Conservation (phyloP, 2,113 vertebrate genomes). For the Cyanoramphus novaezelandiae region DNA sequence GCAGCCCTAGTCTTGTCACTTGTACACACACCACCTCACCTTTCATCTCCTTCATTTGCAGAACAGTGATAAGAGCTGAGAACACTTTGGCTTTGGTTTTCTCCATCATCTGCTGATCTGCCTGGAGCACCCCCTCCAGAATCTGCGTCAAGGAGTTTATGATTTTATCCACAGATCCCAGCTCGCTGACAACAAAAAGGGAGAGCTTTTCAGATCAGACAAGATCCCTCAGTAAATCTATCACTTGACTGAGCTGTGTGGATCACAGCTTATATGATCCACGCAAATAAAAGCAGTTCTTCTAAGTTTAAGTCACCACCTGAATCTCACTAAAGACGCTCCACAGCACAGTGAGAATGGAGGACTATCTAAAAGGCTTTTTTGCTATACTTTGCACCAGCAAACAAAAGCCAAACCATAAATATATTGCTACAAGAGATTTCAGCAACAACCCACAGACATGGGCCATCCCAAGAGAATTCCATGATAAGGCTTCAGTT, state of each 20-base stretch:
- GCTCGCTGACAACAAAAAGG: conserved; percentile 77
- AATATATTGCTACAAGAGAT: background rate
- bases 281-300: background rate
- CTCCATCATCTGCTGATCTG: conserved; percentile 91
- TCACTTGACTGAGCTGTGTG: background rate
- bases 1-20: background rate
- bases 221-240: background rate
- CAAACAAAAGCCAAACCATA: background rate
- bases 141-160: conserved; percentile 88
- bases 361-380: background rate
- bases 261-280: background rate
- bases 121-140: conserved; percentile 90
- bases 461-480: background rate
- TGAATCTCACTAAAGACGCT: background rate
- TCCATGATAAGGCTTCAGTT: background rate
- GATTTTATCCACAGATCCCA: conserved; percentile 86
- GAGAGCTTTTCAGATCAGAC: conserved; percentile 42
- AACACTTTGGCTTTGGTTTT: conserved; percentile 95
- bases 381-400: background rate
- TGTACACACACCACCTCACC: conserved; percentile 72
- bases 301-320: background rate
- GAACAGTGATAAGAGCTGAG: conserved; percentile 88
- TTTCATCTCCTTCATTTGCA: conserved; percentile 91
- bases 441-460: background rate
- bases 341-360: background rate